Evolutionary conservation across 2,797 vertebrate species (phyloP).

Genomic region (Rhinoraja longicauda): DNA sequence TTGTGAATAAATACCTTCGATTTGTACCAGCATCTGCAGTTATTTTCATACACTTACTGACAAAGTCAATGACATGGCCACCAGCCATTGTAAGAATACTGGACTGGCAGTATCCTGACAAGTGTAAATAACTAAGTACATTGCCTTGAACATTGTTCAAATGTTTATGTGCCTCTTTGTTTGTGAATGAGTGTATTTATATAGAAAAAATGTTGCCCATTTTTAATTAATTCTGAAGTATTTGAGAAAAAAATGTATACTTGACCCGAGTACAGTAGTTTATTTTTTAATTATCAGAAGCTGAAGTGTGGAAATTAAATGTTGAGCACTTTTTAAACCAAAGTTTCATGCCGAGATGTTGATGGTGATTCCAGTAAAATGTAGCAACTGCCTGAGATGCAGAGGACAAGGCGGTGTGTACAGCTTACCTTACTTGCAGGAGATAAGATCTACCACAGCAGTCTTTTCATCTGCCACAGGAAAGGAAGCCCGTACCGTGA

Average conservation of each 20-base stretch:
- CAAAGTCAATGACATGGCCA: slow-evolving; percentile 27
- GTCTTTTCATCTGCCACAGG: slow-evolving; percentile 1
- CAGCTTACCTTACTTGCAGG: slow-evolving; percentile 23
- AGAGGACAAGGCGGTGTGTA: neutral
- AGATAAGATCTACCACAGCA: slow-evolving; percentile 22
- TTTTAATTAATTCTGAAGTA: slow-evolving; percentile 32
- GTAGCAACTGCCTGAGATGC: slow-evolving; percentile 6
- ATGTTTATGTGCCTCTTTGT: slow-evolving; percentile 82
- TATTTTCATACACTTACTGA: too few relatives aligned
- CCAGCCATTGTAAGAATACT: neutral
- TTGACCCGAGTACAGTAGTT: slow-evolving; percentile 26
- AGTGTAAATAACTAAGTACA: slow-evolving; percentile 33
- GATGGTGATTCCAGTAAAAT: neutral
- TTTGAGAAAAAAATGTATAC: slow-evolving; percentile 30
- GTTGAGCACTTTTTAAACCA: slow-evolving; percentile 32
- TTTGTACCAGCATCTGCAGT: too few relatives aligned
- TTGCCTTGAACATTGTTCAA: slow-evolving; percentile 46
- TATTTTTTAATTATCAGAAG: slow-evolving; percentile 32
- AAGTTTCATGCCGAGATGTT: slow-evolving; percentile 12
- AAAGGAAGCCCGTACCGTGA: slow-evolving; percentile 34
- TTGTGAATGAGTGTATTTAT: slow-evolving; percentile 88
- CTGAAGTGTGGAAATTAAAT: slow-evolving; percentile 22
- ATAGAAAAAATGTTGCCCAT: slow-evolving; percentile 53
- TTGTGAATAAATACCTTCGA: too few relatives aligned
- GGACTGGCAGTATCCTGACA: neutral